Base-by-base conservation (phyloP, 2,888 invertebrate genomes). In the Caenorhabditis sinica region DNA sequence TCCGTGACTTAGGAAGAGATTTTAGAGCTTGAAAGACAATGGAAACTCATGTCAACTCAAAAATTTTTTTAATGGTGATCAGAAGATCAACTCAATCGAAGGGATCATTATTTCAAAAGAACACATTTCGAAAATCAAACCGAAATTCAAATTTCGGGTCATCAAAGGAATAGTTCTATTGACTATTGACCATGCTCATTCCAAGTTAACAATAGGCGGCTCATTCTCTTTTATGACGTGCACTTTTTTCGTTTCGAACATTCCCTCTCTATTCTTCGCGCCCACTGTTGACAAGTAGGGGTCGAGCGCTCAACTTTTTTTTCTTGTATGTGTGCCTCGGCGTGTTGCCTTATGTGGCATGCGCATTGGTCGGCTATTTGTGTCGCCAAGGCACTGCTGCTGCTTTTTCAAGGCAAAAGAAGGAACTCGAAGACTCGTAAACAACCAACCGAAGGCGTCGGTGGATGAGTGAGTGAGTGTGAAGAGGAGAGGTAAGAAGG, bases 351-450 rank as follows among this genome's bases (percentile, higher is more conserved):
- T 63, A 71, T 77, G 69, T 77, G 77, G 77, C 77, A 77, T 71
- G 77, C 77, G 69, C 69, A 71, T 79, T 79, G 79, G 79, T 72
- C 79, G 65, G 58, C 79, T 80, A 72, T 80, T 72, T 79, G 79
- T 72, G 71, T 79, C 79, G 72, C 66, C 79, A 56, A 71, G 71
- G 79, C 69, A 79, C 30, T 71, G 69, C 77, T 60, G 5, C 36
- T 36, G 40, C 40, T 49, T 49, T 43, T 66, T 69, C 69, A 60
- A 76, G 43, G 25, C 49, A 49, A 66, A 61, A 65, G 51, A n/a
- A n/a, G 33, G 51, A 69, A 71, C 69, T 61, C 74, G 33, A 30
- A 49, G 36, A 72, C 72, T 72, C 58, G 79, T 80, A 80, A 80
- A 80, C 79, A 80, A 80, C 56, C 51, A 49, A 63, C 45, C 43